Conservation (phyloP, 2,797 vertebrate genomes). For the Caiman crocodilus region DNA sequence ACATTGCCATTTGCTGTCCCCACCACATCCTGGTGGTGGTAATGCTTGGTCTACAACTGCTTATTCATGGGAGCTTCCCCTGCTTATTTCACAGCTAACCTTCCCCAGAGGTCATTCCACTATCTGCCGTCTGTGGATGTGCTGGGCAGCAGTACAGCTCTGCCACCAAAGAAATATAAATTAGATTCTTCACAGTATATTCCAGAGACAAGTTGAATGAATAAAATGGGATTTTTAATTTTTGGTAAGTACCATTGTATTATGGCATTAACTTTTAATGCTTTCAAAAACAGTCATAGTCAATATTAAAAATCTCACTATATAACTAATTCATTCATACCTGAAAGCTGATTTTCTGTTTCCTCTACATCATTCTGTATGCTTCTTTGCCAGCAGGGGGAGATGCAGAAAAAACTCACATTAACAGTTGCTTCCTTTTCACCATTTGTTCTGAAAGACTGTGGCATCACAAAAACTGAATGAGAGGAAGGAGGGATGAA, state of each 20-base stretch:
- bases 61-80: too few relatives aligned
- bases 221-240: neutral
- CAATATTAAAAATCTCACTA: neutral
- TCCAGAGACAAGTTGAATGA: slow-evolving; percentile 24
- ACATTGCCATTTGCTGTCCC: too few relatives aligned
- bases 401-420: neutral
- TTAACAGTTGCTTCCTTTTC: neutral
- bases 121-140: too few relatives aligned
- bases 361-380: neutral
- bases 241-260: neutral
- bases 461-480: neutral
- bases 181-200: neutral
- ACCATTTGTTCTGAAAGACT: neutral
- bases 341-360: neutral
- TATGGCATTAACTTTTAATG: neutral
- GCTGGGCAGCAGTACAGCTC: too few relatives aligned
- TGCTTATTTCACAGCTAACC: too few relatives aligned
- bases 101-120: too few relatives aligned
- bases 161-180: neutral
- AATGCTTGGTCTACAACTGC: too few relatives aligned
- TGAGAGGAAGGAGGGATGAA: neutral
- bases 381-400: neutral
- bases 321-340: neutral
- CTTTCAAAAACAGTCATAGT: neutral
- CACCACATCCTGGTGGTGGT: too few relatives aligned